Evolutionary conservation across 2,888 invertebrate genomes (phyloP).

Genomic region (Epirrhoe alternata): DNA sequence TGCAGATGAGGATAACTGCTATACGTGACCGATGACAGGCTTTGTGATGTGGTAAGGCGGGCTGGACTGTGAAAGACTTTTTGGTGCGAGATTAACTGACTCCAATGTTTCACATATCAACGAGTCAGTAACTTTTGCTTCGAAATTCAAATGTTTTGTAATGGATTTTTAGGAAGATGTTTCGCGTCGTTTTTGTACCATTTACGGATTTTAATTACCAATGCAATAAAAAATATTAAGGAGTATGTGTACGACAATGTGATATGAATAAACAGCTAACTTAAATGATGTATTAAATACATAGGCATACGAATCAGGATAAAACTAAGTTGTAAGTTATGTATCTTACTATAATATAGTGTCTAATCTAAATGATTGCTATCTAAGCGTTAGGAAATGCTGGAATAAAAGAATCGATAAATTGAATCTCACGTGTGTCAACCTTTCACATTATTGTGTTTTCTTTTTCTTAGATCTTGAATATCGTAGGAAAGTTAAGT

Average conservation of each 20-base stretch:
- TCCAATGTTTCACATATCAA: not conserved
- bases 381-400: not conserved
- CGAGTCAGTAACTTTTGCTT: not conserved
- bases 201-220: not conserved
- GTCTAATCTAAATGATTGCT: not conserved
- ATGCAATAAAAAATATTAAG: not conserved
- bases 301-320: too few species aligned
- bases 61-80: conserved; percentile 16
- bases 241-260: not conserved
- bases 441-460: too few species aligned
- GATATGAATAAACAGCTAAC: not conserved
- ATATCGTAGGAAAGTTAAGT: too few species aligned
- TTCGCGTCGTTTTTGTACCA: not conserved
- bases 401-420: not conserved
- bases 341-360: too few species aligned
- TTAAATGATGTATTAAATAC: not conserved
- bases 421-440: not conserved
- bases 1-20: conserved; percentile 87
- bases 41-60: conserved; percentile 45
- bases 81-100: conserved; percentile 3
- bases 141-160: not conserved
- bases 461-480: too few species aligned
- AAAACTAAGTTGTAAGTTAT: too few species aligned
- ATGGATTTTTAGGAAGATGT: not conserved
- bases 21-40: conserved; percentile 66